Conservation (phyloP, 1,140 invertebrate genomes). For the Drosophila ananassae region DNA sequence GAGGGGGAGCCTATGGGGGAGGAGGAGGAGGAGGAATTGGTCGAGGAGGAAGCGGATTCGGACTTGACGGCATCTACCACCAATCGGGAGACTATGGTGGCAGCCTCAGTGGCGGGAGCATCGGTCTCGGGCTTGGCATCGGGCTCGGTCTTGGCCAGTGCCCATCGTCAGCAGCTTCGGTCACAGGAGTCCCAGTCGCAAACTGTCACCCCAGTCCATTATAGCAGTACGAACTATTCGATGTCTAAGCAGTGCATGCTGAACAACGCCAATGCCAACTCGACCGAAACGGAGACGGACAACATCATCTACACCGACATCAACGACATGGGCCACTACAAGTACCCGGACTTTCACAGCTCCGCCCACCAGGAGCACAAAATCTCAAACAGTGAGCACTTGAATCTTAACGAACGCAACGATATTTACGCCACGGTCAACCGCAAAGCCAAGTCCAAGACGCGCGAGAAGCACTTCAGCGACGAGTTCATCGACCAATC, state of each 20-base stretch:
- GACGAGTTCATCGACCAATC: constrained; percentile 83
- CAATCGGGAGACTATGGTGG: constrained; percentile 84
- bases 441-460: constrained; percentile 81
- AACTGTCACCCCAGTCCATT: constrained; percentile 84
- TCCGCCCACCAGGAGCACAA: constrained; percentile 72
- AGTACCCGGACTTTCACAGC: constrained; percentile 72
- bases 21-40: constrained; percentile 72
- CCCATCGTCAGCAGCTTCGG: constrained; percentile 81
- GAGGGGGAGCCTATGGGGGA: constrained; percentile 74
- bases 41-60: constrained; percentile 84
- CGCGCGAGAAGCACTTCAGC: constrained; percentile 80
- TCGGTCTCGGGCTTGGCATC: constrained; percentile 56
- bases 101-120: constrained; percentile 66
- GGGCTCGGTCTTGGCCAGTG: constrained; percentile 66
- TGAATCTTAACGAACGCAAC: constrained; percentile 78
- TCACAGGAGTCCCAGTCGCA: constrained; percentile 84
- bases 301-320: constrained; percentile 84
- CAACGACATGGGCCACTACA: constrained; percentile 80
- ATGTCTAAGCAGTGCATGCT: constrained; percentile 84
- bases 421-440: constrained; percentile 83
- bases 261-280: constrained; percentile 82
- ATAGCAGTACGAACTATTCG: constrained; percentile 84
- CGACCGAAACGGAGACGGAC: constrained; percentile 82
- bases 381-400: constrained; percentile 76
- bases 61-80: constrained; percentile 84